phyloP scores from a whole-genome alignment of 92 coral and sea anemone genomes.

The Porites rus region DNA sequence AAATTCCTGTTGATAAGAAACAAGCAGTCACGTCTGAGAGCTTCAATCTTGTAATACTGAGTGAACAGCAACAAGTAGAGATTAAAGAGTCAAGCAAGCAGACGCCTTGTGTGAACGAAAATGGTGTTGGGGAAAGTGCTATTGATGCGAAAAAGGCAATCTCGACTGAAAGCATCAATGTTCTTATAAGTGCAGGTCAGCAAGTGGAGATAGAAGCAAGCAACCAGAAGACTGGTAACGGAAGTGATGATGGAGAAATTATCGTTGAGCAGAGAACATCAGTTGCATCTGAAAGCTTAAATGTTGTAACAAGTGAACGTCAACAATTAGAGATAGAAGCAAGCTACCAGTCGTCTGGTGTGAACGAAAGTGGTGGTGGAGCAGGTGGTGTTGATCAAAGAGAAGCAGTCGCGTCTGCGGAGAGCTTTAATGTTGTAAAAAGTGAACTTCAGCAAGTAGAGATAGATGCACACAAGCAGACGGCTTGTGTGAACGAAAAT shows the following conservation, averaged over 20 bases:
- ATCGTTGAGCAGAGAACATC: too few species aligned
- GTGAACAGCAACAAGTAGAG: not conserved
- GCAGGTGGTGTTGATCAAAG: too few species aligned
- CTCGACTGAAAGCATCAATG: not conserved
- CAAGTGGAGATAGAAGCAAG: not conserved
- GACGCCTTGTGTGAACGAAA: not conserved
- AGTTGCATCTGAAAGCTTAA: not conserved
- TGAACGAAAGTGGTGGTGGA: not conserved
- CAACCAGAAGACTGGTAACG: not conserved
- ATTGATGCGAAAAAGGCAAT: not conserved
- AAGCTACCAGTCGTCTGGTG: not conserved
- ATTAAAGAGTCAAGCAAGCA: not conserved
- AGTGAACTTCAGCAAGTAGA: not conserved
- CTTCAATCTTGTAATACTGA: not conserved
- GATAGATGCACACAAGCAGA: not conserved
- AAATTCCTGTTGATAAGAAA: not conserved
- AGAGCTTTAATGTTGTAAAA: not conserved
- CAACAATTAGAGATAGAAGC: not conserved
- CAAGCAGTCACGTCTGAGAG: not conserved
- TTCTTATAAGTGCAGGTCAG: not conserved
- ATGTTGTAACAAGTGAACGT: not conserved
- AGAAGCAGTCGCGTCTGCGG: not conserved
- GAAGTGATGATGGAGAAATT: not conserved
- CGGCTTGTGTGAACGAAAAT: not conserved
- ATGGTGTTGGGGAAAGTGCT: not conserved